Conservation (phyloP, 2,888 invertebrate species). For the Rotaria magnacalcarata region DNA sequence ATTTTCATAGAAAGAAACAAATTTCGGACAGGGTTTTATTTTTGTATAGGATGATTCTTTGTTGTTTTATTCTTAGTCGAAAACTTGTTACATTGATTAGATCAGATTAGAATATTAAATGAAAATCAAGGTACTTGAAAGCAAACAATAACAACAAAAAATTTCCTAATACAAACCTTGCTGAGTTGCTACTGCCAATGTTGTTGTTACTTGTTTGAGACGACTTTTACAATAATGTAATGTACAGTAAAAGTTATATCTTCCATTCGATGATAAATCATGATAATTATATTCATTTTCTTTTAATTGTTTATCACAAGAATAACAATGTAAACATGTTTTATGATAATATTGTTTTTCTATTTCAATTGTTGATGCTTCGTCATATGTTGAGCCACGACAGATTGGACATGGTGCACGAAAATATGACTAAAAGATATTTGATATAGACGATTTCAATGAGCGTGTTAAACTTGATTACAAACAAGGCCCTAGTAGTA, state of each 20-base stretch:
- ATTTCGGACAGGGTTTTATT: too few relatives aligned
- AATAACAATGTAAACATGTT: not conserved
- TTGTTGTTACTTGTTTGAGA: conserved; percentile 14
- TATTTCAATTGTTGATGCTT: not conserved
- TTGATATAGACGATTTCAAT: not conserved
- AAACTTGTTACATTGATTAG: too few relatives aligned
- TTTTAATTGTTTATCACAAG: not conserved
- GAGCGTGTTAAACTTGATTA: too few relatives aligned
- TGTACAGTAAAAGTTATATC: conserved; percentile 22
- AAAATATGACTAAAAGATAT: conserved; percentile 19
- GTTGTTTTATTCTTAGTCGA: too few relatives aligned
- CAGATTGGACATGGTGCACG: conserved; percentile 1
- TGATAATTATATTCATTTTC: conserved; percentile 25
- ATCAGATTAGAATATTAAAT: too few relatives aligned
- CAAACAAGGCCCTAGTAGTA: too few relatives aligned
- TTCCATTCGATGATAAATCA: not conserved
- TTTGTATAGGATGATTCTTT: too few relatives aligned
- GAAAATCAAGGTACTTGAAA: too few relatives aligned
- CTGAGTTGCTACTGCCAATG: not conserved
- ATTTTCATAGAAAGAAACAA: too few relatives aligned
- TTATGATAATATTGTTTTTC: conserved; percentile 12
- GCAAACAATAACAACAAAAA: too few relatives aligned
- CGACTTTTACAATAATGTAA: conserved; percentile 35
- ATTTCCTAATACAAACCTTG: not conserved
- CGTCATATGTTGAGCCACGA: not conserved